These are phyloP conservation scores for Nephrotoma guestfalica DNA, from an alignment of 2,888 invertebrate genomes.

Conservation along the genomic window DNA sequence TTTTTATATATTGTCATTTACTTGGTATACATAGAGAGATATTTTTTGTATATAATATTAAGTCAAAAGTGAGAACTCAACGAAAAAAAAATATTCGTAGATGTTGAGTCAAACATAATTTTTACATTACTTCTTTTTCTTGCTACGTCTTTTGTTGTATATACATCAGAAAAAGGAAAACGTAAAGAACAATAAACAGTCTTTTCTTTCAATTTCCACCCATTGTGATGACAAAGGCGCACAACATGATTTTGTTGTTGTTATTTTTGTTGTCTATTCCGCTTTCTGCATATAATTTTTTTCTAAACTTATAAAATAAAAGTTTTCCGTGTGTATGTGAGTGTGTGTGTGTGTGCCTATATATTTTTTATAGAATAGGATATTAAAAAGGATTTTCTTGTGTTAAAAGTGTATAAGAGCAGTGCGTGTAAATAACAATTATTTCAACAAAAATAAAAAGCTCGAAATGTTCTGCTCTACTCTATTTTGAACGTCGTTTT, in stretches of 20 bases:
- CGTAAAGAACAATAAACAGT: background rate
- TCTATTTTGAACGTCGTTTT: background rate
- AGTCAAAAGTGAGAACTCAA: background rate
- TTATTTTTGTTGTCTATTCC: background rate
- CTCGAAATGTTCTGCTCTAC: background rate
- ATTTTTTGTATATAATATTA: background rate
- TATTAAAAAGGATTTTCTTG: background rate
- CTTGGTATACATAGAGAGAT: background rate
- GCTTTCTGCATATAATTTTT: background rate
- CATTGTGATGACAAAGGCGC: constrained; percentile 1
- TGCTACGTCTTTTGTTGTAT: background rate
- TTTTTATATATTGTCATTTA: too few relatives aligned
- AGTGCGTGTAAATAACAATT: constrained; percentile 3
- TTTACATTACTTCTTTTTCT: background rate
- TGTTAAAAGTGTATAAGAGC: background rate
- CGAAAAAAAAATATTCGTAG: background rate
- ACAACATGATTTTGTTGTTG: background rate
- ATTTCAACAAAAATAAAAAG: background rate
- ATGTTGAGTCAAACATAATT: constrained; percentile 1
- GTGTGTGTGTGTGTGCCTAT: background rate
- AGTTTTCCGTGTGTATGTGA: background rate
- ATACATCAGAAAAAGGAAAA: background rate
- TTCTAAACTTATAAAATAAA: background rate
- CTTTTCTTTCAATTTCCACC: constrained; percentile 1
- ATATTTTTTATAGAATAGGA: background rate